Conservation (phyloP, 2,888 invertebrate species). For the Drosophila birchii region DNA sequence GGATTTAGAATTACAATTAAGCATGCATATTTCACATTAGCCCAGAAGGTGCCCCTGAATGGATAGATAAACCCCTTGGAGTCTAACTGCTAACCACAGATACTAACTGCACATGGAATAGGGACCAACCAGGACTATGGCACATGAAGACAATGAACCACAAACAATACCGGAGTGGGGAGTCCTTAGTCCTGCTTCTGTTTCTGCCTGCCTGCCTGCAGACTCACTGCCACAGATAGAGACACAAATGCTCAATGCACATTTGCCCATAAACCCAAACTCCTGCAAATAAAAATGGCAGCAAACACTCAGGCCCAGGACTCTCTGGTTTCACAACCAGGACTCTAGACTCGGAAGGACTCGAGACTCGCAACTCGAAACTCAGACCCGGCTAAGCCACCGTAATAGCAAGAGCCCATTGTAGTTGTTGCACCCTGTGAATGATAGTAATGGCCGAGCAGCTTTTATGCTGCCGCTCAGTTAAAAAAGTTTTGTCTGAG, state of each 20-base stretch:
- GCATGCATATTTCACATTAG: conserved; percentile 51
- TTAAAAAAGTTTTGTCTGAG: conserved; percentile 79
- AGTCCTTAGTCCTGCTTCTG: conserved; percentile 7
- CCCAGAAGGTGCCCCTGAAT: conserved; percentile 13
- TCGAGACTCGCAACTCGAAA: conserved; percentile 3
- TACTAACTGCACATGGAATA: conserved; percentile 43
- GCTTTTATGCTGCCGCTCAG: conserved; percentile 69
- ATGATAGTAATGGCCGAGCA: conserved; percentile 72
- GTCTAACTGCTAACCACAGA: conserved; percentile 69
- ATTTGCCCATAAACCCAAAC: conserved; percentile 62
- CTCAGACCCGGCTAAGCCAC: conserved; percentile 41
- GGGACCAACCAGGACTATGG: conserved; percentile 6
- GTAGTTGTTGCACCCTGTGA: conserved; percentile 56
- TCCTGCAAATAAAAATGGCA: conserved; percentile 72
- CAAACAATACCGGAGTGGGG: conserved; percentile 36
- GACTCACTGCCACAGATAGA: conserved; percentile 34
- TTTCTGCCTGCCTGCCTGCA: conserved; percentile 6
- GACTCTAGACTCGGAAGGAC: conserved; percentile 16
- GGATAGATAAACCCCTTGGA: conserved; percentile 16
- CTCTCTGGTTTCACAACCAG: conserved; percentile 38
- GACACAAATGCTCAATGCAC: conserved; percentile 56
- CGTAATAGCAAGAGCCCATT: conserved; percentile 53
- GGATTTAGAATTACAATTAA: conserved; percentile 53
- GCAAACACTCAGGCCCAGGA: conserved; percentile 65
- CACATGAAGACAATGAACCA: conserved; percentile 64